A percentile compares a stretch with the other conserved stretches of the same genome.
These are phyloP conservation scores for Zaprionus vittiger DNA, from an alignment of 1,140 invertebrate genomes.

Conservation along the genomic window DNA sequence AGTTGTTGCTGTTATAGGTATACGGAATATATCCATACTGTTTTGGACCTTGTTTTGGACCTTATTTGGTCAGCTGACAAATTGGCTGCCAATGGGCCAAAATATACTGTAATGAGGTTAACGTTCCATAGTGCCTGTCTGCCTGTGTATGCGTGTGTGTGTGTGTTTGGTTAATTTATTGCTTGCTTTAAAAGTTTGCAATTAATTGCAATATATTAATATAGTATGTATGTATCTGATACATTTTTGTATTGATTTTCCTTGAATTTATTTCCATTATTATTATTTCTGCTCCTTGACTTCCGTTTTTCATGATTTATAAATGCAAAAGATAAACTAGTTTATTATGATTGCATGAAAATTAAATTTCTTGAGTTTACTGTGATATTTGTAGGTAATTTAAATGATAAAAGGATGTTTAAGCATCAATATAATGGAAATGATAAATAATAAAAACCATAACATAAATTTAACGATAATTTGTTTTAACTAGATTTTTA, in stretches of 20 bases:
- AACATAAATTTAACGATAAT: too few relatives aligned
- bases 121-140: constrained; percentile 16
- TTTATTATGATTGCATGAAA: too few relatives aligned
- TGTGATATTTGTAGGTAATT: too few relatives aligned
- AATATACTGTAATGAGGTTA: constrained; percentile 30
- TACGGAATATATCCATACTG: constrained; percentile 1
- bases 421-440: neutral
- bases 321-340: neutral
- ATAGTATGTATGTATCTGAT: neutral
- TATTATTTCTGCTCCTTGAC: neutral
- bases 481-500: too few relatives aligned
- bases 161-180: constrained; percentile 40
- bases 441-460: too few relatives aligned
- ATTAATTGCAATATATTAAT: neutral
- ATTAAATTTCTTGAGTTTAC: too few relatives aligned
- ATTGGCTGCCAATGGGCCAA: constrained; percentile 30
- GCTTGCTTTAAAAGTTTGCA: constrained; percentile 22
- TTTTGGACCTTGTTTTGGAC: constrained; percentile 26
- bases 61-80: constrained; percentile 43
- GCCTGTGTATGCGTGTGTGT: neutral
- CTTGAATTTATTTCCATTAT: neutral
- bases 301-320: constrained; percentile 2
- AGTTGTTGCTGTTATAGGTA: constrained; percentile 16
- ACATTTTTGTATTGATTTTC: neutral
- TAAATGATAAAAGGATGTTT: neutral